Percentiles rank a stretch among this genome's conserved stretches.
Evolutionary conservation across 2,888 invertebrate genomes (phyloP).

Genomic region (Lasioglossum calceatum): DNA sequence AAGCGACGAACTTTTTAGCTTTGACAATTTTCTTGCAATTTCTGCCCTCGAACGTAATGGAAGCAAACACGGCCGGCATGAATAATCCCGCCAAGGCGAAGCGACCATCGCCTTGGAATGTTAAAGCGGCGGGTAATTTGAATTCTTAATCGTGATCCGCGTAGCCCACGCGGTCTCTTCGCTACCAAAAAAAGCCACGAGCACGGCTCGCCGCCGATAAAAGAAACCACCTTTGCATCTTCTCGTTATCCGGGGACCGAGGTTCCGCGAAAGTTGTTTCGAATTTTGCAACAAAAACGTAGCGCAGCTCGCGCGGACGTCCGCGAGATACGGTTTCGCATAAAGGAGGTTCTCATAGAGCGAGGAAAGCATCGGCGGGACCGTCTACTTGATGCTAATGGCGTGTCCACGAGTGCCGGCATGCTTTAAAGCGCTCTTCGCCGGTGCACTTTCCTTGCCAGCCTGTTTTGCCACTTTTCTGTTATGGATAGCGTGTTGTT

Average conservation of each 20-base stretch:
- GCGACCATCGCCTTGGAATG: conserved; percentile 33
- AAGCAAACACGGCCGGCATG: conserved; percentile 4
- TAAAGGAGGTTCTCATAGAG: conserved; percentile 40
- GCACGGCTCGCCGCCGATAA: neutral
- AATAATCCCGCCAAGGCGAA: conserved; percentile 15
- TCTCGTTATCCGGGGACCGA: neutral
- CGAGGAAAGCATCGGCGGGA: conserved; percentile 22
- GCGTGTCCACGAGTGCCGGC: conserved; percentile 55
- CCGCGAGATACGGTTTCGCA: conserved; percentile 44
- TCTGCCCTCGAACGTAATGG: neutral
- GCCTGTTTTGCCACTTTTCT: conserved; percentile 31
- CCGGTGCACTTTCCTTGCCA: conserved; percentile 67
- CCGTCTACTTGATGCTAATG: conserved; percentile 65
- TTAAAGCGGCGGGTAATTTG: conserved; percentile 43
- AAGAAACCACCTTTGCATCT: neutral
- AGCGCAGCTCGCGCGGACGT: conserved; percentile 16
- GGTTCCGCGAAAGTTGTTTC: neutral
- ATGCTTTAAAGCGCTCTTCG: conserved; percentile 66
- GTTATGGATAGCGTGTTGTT: neutral
- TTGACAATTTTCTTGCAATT: neutral
- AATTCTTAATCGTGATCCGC: conserved; percentile 14
- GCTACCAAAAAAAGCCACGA: conserved; percentile 27
- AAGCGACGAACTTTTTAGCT: neutral
- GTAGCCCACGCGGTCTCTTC: conserved; percentile 11
- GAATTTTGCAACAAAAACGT: conserved; percentile 29